These are phyloP conservation scores for Notodonta dromedarius DNA, from an alignment of 2,888 invertebrate genomes.

Conservation along the genomic window DNA sequence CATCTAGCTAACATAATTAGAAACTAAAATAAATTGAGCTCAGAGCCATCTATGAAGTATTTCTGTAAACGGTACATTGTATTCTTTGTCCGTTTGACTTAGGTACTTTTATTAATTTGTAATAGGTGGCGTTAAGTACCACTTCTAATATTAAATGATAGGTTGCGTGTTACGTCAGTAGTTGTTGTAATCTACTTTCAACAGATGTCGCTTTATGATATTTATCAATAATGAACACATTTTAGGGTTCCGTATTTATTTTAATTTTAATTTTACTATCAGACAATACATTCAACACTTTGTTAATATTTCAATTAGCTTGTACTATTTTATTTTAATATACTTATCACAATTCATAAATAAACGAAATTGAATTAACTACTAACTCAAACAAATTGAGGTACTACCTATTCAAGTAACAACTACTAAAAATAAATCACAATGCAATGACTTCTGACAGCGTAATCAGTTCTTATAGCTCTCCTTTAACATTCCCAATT, in stretches of 20 bases:
- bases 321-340: too few species aligned
- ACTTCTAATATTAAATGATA: too few species aligned
- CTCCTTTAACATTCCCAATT: constrained; percentile 32
- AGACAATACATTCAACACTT: too few species aligned
- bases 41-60: background rate
- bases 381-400: too few species aligned
- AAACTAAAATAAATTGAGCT: background rate
- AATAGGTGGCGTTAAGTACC: background rate
- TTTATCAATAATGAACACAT: background rate
- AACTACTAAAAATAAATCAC: too few species aligned
- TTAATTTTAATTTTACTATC: too few species aligned
- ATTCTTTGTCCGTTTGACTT: background rate
- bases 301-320: too few species aligned
- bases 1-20: background rate
- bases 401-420: too few species aligned
- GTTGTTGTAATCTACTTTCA: background rate
- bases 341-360: too few species aligned
- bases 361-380: too few species aligned
- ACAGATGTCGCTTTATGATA: background rate
- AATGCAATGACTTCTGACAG: background rate
- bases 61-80: background rate
- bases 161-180: background rate
- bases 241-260: too few species aligned
- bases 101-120: background rate
- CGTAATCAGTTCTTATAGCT: constrained; percentile 38